Percentiles rank a stretch among this genome's conserved stretches.
These are phyloP conservation scores for Strix uralensis DNA, from an alignment of 2,113 vertebrate species.

Conservation along the genomic window DNA sequence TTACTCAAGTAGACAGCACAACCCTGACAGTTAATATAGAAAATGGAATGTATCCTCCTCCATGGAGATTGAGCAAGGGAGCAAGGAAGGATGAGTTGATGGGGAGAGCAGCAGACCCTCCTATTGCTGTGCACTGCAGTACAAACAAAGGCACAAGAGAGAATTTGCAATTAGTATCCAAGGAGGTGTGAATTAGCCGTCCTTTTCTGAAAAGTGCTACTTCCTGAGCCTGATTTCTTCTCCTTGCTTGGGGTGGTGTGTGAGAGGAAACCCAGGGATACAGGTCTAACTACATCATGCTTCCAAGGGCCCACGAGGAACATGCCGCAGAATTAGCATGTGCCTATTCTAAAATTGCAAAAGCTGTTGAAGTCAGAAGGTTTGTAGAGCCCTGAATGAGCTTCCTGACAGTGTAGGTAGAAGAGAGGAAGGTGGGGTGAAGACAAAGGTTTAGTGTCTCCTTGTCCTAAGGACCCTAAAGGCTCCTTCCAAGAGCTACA, in stretches of 20 bases:
- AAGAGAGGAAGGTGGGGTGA: background rate
- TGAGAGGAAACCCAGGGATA: background rate
- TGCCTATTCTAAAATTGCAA: background rate
- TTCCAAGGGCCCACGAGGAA: accelerated
- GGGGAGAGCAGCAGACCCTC: background rate
- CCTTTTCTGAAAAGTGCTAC: background rate
- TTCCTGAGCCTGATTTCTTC: background rate
- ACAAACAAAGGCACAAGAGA: accelerated
- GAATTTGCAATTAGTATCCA: background rate
- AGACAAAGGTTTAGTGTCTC: background rate
- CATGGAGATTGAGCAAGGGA: background rate
- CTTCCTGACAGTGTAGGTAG: background rate
- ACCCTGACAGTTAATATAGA: background rate
- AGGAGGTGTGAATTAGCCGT: background rate
- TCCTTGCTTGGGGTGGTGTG: accelerated
- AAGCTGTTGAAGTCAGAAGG: background rate
- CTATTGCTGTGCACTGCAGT: background rate
- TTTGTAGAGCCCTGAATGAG: background rate
- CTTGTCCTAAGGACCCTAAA: background rate
- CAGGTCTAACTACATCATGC: accelerated
- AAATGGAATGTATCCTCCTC: background rate
- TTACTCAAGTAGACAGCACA: background rate
- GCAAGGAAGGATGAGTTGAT: background rate
- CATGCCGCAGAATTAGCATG: background rate
- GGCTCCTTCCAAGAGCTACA: background rate